A percentile compares a stretch with the other conserved stretches of the same genome.
phyloP scores from a whole-genome alignment of 2,888 invertebrate genomes.

The Tuberolachnus salignus region DNA sequence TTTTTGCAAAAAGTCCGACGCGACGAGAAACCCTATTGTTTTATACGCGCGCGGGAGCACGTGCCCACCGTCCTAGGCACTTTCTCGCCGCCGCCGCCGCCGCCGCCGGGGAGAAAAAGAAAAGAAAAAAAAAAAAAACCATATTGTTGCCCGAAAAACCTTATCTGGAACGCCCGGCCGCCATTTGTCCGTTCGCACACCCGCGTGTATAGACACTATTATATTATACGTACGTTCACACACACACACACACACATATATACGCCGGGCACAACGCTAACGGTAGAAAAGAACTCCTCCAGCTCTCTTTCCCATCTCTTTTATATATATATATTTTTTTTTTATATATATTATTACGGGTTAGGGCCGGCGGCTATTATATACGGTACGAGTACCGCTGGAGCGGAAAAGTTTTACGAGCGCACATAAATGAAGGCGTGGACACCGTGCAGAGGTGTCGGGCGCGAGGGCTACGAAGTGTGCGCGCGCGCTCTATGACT shows the following conservation, averaged over 20 bases:
- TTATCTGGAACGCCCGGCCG: constrained; percentile 44
- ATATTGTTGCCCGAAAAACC: constrained; percentile 43
- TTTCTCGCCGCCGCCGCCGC: no score
- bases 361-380: background rate
- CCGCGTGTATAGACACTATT: background rate
- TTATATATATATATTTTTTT: no score
- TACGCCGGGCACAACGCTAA: background rate
- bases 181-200: constrained; percentile 35
- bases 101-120: no score
- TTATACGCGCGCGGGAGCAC: constrained; percentile 41
- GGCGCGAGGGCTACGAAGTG: no score
- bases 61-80: no score
- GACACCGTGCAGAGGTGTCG: constrained; percentile 11
- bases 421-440: constrained; percentile 39
- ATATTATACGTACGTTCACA: background rate
- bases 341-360: no score
- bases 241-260: background rate
- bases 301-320: no score
- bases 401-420: constrained; percentile 21
- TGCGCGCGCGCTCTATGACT: no score
- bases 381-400: no score
- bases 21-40: constrained; percentile 47
- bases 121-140: constrained; percentile 2
- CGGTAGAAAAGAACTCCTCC: background rate
- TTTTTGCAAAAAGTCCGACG: constrained; percentile 44